These are phyloP conservation scores for Hozukius guyotensis DNA, from an alignment of 2,797 vertebrate species.

Conservation along the genomic window DNA sequence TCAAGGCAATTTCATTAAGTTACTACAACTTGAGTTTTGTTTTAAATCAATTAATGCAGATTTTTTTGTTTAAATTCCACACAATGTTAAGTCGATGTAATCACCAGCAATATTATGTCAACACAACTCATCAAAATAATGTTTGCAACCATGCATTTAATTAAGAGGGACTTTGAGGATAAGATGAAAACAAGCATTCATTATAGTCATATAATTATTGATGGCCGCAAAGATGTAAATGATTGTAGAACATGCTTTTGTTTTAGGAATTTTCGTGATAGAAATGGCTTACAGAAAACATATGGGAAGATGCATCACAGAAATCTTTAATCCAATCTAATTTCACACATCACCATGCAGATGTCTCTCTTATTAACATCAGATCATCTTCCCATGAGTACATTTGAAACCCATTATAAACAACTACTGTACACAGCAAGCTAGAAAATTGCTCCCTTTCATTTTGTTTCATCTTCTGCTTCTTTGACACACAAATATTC, in stretches of 20 bases:
- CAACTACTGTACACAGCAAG: constrained; percentile 35
- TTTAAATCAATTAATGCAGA: too few relatives aligned
- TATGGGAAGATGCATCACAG: constrained; percentile 9
- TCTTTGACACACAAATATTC: constrained; percentile 52
- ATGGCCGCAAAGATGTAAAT: not conserved
- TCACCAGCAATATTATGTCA: too few relatives aligned
- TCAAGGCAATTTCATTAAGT: too few relatives aligned
- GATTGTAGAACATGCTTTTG: not conserved
- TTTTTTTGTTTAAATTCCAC: too few relatives aligned
- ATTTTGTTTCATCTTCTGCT: constrained; percentile 60
- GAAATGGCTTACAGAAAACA: constrained; percentile 5
- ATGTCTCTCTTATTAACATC: constrained; percentile 58
- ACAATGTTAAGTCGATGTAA: too few relatives aligned
- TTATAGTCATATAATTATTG: not conserved
- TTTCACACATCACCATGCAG: constrained; percentile 62
- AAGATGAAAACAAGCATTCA: not conserved
- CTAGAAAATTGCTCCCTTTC: constrained; percentile 60
- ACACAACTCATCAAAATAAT: too few relatives aligned
- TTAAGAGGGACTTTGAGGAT: too few relatives aligned
- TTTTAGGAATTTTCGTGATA: not conserved
- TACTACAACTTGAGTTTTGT: too few relatives aligned
- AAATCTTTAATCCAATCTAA: constrained; percentile 50
- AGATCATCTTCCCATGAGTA: constrained; percentile 46
- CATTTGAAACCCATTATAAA: constrained; percentile 55
- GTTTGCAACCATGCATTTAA: too few relatives aligned